Percentiles rank a stretch among this genome's conserved stretches.
Evolutionary conservation across 2,888 invertebrate genomes (phyloP).

Genomic region (Clanis bilineata): DNA sequence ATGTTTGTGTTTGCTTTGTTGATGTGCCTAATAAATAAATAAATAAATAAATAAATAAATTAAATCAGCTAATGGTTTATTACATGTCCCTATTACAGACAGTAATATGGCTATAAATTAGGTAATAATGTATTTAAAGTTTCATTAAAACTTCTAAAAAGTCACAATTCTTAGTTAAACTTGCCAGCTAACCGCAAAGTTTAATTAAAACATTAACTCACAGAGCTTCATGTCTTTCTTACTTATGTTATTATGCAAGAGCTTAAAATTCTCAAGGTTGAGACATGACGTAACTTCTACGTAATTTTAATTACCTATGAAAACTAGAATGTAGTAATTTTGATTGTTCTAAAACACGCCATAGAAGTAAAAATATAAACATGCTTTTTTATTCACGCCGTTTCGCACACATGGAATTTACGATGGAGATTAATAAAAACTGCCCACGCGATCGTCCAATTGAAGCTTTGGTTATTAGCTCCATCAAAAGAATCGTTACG

Average conservation of each 20-base stretch:
- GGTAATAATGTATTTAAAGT: no score
- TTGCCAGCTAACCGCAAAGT: neutral
- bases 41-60: no score
- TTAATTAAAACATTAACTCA: neutral
- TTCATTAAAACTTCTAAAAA: no score
- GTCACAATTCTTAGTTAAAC: no score
- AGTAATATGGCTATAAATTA: no score
- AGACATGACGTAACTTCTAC: neutral
- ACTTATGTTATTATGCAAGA: neutral
- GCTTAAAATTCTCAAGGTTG: neutral
- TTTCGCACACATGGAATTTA: neutral
- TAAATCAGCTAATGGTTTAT: no score
- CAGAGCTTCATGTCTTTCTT: neutral
- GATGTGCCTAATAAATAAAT: no score
- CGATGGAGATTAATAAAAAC: neutral
- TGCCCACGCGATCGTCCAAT: neutral
- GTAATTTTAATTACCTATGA: neutral
- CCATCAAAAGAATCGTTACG: neutral
- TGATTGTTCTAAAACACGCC: neutral
- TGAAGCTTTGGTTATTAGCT: neutral
- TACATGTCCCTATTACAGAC: no score
- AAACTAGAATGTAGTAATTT: conserved; percentile 6
- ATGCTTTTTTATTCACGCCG: neutral
- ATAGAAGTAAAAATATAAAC: neutral
- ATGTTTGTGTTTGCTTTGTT: no score